These are phyloP conservation scores for Noctua janthe DNA, from an alignment of 2,888 invertebrate species.

Conservation along the genomic window DNA sequence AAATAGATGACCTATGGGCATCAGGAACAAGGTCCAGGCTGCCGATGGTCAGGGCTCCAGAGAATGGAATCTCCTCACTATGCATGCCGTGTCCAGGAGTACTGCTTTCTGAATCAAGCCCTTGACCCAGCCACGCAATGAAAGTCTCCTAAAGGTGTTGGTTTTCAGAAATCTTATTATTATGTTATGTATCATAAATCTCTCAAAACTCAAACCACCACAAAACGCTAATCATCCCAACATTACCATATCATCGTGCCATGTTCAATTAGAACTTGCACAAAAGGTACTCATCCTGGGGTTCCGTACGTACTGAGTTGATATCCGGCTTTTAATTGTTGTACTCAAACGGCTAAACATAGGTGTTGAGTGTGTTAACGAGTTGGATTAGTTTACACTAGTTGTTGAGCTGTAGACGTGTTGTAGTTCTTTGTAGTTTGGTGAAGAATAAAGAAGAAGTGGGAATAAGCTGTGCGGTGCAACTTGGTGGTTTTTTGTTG, in stretches of 20 bases:
- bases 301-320: slow-evolving; percentile 26
- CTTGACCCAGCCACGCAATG: too few species aligned
- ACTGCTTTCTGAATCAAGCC: too few species aligned
- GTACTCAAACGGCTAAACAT: slow-evolving; percentile 33
- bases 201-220: neutral
- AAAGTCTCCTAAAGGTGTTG: too few species aligned
- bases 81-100: too few species aligned
- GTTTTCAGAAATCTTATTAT: neutral
- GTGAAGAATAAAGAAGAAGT: neutral
- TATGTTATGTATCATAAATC: neutral
- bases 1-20: too few species aligned
- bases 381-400: slow-evolving; percentile 30
- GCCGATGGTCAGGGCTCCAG: too few species aligned
- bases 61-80: too few species aligned
- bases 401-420: neutral
- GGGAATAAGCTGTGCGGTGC: neutral
- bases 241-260: slow-evolving; percentile 50
- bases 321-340: slow-evolving; percentile 56
- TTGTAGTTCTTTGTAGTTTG: neutral
- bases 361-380: slow-evolving; percentile 34
- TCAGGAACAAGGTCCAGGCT: too few species aligned
- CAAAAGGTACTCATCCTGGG: slow-evolving; percentile 50
- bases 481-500: neutral
- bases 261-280: slow-evolving; percentile 62
- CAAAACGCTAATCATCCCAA: slow-evolving; percentile 11